These are phyloP conservation scores for Notothenia coriiceps DNA, from an alignment of 2,113 vertebrate genomes.

Conservation along the genomic window DNA sequence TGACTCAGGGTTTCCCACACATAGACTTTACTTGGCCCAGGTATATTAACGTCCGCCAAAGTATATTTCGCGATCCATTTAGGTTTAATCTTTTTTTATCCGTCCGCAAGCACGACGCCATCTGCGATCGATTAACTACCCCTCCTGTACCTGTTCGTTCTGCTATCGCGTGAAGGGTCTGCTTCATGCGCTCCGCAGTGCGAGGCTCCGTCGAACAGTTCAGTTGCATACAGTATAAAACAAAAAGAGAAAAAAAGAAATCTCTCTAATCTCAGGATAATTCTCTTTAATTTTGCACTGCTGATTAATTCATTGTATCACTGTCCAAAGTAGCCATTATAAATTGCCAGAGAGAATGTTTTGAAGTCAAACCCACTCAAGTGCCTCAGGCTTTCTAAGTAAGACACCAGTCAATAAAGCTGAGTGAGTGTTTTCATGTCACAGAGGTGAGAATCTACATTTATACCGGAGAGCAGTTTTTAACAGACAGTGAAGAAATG, in stretches of 20 bases:
- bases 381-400: conserved; percentile 68
- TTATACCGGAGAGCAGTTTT: conserved; percentile 56
- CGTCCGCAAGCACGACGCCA: too few relatives aligned
- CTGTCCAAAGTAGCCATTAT: conserved; percentile 60
- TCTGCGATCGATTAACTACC: too few relatives aligned
- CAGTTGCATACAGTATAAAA: background rate
- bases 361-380: conserved; percentile 71
- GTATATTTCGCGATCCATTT: too few relatives aligned
- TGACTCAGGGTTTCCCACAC: too few relatives aligned
- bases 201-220: too few relatives aligned
- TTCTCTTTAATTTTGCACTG: conserved; percentile 55
- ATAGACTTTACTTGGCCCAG: too few relatives aligned
- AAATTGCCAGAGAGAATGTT: conserved; percentile 61
- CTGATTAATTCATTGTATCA: conserved; percentile 66
- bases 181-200: too few relatives aligned
- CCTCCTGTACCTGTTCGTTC: too few relatives aligned
- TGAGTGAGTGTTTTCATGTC: conserved; percentile 68
- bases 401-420: conserved; percentile 71
- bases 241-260: background rate
- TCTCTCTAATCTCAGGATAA: conserved; percentile 48
- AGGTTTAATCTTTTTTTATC: too few relatives aligned
- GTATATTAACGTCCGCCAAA: too few relatives aligned
- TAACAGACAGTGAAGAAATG: conserved; percentile 56
- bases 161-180: too few relatives aligned
- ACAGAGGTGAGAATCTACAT: conserved; percentile 79